Percentiles rank a stretch among this genome's conserved stretches.
Evolutionary conservation across 2,797 vertebrate genomes (phyloP).

Genomic region (Takifugu rubripes): DNA sequence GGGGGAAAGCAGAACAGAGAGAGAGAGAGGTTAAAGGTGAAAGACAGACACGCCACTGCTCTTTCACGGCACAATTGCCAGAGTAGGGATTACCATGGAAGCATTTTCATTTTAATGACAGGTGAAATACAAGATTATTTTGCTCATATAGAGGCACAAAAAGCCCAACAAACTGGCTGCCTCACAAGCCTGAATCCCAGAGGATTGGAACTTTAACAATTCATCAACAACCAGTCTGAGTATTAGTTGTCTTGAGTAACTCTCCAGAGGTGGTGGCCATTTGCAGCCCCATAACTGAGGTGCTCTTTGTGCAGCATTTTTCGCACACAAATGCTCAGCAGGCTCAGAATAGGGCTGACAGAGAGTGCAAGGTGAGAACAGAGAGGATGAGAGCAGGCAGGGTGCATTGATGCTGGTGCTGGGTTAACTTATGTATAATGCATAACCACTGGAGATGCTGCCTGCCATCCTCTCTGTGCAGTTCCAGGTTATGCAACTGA

Average conservation of each 20-base stretch:
- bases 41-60: too few relatives aligned
- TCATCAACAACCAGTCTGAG: constrained; percentile 32
- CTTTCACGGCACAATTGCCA: too few relatives aligned
- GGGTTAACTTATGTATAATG: constrained; percentile 80
- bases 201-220: constrained; percentile 28
- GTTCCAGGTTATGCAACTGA: constrained; percentile 39
- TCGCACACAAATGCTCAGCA: constrained; percentile 3
- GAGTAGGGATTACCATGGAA: constrained; percentile 3
- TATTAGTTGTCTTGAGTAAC: constrained; percentile 7
- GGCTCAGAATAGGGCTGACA: constrained; percentile 17
- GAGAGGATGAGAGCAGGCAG: constrained; percentile 23
- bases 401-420: constrained; percentile 46
- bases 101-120: not conserved
- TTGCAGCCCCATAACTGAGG: constrained; percentile 13
- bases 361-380: constrained; percentile 45
- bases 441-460: constrained; percentile 63
- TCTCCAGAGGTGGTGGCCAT: not conserved
- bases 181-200: not conserved
- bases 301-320: constrained; percentile 10
- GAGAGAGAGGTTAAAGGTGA: not conserved
- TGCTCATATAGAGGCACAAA: constrained; percentile 1
- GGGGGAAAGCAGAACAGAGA: constrained; percentile 3
- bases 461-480: constrained; percentile 29
- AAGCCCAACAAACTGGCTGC: constrained; percentile 19
- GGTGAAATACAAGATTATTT: not conserved